Percentiles rank a stretch among this genome's conserved stretches.
Conservation (phyloP, 2,888 invertebrate genomes). For the Caenorhabditis plicata region DNA sequence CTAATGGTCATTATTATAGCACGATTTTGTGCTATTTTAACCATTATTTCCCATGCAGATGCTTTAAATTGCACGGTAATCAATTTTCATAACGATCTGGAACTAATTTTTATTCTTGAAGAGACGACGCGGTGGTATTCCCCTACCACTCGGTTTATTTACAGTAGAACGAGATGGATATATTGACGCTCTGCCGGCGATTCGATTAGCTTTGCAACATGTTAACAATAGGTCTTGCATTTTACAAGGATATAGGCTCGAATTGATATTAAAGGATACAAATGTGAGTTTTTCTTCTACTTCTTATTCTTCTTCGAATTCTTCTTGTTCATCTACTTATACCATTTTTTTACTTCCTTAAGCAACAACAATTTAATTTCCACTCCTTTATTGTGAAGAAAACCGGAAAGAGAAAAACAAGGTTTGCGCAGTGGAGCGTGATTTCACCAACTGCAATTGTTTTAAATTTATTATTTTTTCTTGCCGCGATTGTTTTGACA, state of each 20-base stretch:
- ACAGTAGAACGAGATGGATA: conserved; percentile 23
- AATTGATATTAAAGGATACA: conserved; percentile 59
- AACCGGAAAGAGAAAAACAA: too few species aligned
- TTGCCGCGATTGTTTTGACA: too few species aligned
- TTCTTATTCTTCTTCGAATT: conserved; percentile 4
- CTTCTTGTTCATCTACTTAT: not conserved
- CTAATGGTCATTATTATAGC: too few species aligned
- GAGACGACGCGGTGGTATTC: conserved; percentile 38
- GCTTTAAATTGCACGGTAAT: too few species aligned
- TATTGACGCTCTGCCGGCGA: conserved; percentile 48
- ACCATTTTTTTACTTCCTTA: too few species aligned
- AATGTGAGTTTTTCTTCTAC: conserved; percentile 39
- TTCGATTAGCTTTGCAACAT: conserved; percentile 54
- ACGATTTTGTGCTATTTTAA: too few species aligned
- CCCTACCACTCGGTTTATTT: conserved; percentile 47
- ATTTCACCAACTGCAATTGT: too few species aligned
- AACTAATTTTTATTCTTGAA: conserved; percentile 6
- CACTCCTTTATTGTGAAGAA: too few species aligned
- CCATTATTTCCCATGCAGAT: too few species aligned
- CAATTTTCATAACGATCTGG: not conserved
- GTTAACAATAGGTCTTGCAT: conserved; percentile 49
- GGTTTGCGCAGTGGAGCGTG: too few species aligned
- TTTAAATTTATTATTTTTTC: too few species aligned
- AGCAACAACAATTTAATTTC: too few species aligned
- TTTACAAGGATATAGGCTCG: conserved; percentile 52